A percentile compares a stretch with the other conserved stretches of the same genome.
phyloP scores from a whole-genome alignment of 2,888 invertebrate genomes.

The Laothoe populi region DNA sequence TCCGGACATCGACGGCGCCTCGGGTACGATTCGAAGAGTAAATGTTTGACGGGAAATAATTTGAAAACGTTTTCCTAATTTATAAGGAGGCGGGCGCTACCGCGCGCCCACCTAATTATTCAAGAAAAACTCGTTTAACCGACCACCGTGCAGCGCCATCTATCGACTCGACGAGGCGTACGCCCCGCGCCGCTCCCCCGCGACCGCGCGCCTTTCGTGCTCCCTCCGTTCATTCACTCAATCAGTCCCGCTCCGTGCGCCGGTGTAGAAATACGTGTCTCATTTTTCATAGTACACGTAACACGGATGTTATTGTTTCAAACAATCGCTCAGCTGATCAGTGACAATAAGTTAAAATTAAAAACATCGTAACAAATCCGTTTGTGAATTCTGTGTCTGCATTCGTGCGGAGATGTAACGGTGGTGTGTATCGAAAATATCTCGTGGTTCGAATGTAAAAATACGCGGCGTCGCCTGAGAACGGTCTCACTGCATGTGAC shows the following conservation, averaged over 20 bases:
- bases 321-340: conserved; percentile 80
- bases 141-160: conserved; percentile 63
- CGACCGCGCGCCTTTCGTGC: conserved; percentile 39
- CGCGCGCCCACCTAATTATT: conserved; percentile 54
- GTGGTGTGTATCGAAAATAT: conserved; percentile 67
- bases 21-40: conserved; percentile 66
- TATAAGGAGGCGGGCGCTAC: conserved; percentile 56
- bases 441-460: conserved; percentile 76
- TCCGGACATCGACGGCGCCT: conserved; percentile 67
- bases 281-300: conserved; percentile 46
- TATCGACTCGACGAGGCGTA: conserved; percentile 44
- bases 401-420: conserved; percentile 48
- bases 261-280: conserved; percentile 45
- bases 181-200: conserved; percentile 40
- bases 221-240: conserved; percentile 64
- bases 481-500: conserved; percentile 76
- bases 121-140: conserved; percentile 40
- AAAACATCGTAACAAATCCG: conserved; percentile 15
- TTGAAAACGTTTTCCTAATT: conserved; percentile 76
- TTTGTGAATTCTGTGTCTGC: conserved; percentile 17
- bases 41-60: conserved; percentile 75
- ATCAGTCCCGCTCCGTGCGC: conserved; percentile 71
- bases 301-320: conserved; percentile 74
- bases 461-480: conserved; percentile 78
- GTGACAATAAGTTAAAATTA: conserved; percentile 58